phyloP scores from a whole-genome alignment of 2,113 vertebrate genomes.

The Triplophysa dalaica region DNA sequence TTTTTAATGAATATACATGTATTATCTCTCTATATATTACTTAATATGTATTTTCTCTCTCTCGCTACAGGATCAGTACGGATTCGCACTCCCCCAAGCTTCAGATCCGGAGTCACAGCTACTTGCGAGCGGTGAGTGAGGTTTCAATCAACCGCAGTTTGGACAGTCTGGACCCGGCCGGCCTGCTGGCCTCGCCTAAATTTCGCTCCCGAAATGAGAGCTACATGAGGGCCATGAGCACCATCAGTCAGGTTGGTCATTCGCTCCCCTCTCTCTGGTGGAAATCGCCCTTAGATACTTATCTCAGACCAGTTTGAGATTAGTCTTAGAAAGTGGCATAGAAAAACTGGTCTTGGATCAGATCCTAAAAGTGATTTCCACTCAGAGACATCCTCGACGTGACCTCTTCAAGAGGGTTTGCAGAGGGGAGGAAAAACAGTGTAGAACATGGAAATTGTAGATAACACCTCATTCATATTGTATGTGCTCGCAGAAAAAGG shows the following conservation, averaged over 20 bases:
- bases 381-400: not conserved
- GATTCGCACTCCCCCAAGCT: slow-evolving; percentile 94
- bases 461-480: too few relatives aligned
- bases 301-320: slow-evolving; percentile 24
- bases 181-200: slow-evolving; percentile 92
- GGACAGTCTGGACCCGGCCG: slow-evolving; percentile 94
- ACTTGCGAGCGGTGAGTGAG: slow-evolving; percentile 96
- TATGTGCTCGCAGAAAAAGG: too few relatives aligned
- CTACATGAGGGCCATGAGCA: slow-evolving; percentile 99
- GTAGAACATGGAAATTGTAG: not conserved
- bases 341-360: slow-evolving; percentile 3
- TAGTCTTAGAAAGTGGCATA: not conserved
- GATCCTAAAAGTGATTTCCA: slow-evolving; percentile 26
- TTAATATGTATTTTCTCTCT: not conserved
- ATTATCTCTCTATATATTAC: not conserved
- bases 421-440: slow-evolving; percentile 32
- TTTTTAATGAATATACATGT: not conserved
- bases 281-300: not conserved
- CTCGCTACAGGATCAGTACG: slow-evolving; percentile 84
- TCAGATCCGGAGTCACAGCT: slow-evolving; percentile 98
- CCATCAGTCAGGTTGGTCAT: slow-evolving; percentile 93
- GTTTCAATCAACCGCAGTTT: slow-evolving; percentile 98
- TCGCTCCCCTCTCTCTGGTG: slow-evolving; percentile 13
- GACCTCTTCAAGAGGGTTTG: slow-evolving; percentile 7
- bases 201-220: slow-evolving; percentile 98